Conservation (phyloP, 23 tunicate genomes). For the Halocynthia roretzi region DNA sequence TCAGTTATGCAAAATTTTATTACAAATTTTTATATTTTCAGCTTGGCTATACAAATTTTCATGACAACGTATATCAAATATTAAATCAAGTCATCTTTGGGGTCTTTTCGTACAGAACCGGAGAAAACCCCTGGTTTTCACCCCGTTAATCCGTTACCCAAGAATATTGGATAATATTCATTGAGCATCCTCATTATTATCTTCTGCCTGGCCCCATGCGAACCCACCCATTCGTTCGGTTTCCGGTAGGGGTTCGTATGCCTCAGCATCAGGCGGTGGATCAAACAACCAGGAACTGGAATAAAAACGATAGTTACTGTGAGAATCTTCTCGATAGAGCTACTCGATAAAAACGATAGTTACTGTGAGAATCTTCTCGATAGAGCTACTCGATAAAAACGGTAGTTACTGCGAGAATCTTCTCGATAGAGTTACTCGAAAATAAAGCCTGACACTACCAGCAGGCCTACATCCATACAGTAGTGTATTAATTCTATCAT, state of each 20-base stretch:
- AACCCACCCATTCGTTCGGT: slow-evolving; percentile 87
- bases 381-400: background rate
- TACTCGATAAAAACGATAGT: background rate
- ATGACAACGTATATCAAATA: too few relatives aligned
- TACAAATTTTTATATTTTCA: too few relatives aligned
- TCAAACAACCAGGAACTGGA: slow-evolving; percentile 73
- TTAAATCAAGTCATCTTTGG: too few relatives aligned
- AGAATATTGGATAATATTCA: background rate
- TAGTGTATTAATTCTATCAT: too few relatives aligned
- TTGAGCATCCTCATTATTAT: background rate
- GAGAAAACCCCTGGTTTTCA: too few relatives aligned
- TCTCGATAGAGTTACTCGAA: background rate
- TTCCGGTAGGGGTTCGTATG: slow-evolving; percentile 64
- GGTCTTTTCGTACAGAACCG: too few relatives aligned
- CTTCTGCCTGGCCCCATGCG: slow-evolving; percentile 67
- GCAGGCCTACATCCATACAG: too few relatives aligned
- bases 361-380: background rate
- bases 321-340: background rate
- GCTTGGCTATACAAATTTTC: too few relatives aligned
- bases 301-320: background rate
- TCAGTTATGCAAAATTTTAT: too few relatives aligned
- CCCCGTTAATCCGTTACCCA: too few relatives aligned
- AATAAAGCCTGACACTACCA: too few relatives aligned
- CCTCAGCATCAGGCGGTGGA: slow-evolving; percentile 48
- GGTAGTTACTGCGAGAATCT: background rate